Conservation (phyloP, 2,113 vertebrate species). For the Macquaria ambigua region DNA sequence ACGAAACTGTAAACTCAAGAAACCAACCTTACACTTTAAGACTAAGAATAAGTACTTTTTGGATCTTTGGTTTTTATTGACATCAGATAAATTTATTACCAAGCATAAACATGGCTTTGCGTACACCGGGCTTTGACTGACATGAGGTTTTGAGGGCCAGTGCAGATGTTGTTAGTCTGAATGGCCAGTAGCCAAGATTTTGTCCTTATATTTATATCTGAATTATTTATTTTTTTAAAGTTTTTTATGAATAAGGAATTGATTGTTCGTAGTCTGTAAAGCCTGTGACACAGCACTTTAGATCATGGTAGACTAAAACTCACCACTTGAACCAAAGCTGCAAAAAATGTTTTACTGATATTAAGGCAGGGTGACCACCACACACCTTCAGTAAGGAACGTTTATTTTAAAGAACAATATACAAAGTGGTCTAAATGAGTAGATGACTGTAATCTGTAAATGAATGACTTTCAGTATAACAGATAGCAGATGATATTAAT, state of each 20-base stretch:
- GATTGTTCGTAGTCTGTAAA: neutral
- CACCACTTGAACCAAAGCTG: too few species aligned
- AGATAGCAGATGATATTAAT: too few species aligned
- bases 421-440: neutral
- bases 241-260: neutral
- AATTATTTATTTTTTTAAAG: neutral
- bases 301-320: too few species aligned
- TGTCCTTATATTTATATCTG: neutral
- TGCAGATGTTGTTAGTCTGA: neutral
- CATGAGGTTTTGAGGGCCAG: neutral
- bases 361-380: too few species aligned
- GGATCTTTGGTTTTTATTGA: neutral
- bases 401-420: too few species aligned
- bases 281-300: too few species aligned
- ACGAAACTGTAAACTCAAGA: neutral
- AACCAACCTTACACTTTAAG: neutral
- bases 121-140: neutral
- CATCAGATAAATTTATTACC: neutral
- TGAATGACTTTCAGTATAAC: too few species aligned
- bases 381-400: too few species aligned
- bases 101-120: neutral
- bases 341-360: too few species aligned
- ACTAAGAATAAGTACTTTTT: neutral
- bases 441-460: neutral
- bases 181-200: neutral